These are phyloP conservation scores for Acanthisitta chloris DNA, from an alignment of 2,113 vertebrate genomes.

Conservation along the genomic window DNA sequence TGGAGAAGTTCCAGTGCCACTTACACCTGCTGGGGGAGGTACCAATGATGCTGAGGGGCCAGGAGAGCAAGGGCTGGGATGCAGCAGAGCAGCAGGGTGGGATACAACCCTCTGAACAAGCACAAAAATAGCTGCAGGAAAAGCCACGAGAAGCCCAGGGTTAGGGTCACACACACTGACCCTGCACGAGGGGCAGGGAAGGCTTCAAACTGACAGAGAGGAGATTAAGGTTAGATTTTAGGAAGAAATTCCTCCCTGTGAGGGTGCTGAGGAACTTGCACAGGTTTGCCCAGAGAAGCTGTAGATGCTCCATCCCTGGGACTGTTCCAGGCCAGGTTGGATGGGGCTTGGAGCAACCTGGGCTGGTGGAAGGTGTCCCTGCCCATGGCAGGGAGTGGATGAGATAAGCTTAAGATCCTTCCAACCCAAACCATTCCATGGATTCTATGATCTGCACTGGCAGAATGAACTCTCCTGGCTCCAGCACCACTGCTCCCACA, in stretches of 20 bases:
- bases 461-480: fast-evolving
- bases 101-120: not conserved
- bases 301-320: not conserved
- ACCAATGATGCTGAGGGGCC: not conserved
- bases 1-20: fast-evolving
- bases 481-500: not conserved
- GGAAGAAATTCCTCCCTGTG: not conserved
- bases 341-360: not conserved
- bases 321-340: not conserved
- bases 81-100: not conserved
- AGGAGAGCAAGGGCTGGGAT: not conserved
- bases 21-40: not conserved
- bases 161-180: fast-evolving
- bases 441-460: fast-evolving
- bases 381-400: not conserved
- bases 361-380: fast-evolving
- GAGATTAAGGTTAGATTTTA: not conserved
- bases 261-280: not conserved
- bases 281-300: not conserved
- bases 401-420: not conserved
- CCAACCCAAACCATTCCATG: not conserved
- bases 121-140: not conserved
- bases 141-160: not conserved
- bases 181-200: not conserved
- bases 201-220: not conserved